Evolutionary conservation across 37 sponge, comb jelly and placozoan genomes (phyloP), one percentile per base, ranked within the genome.

Genomic region (Cliona cf. orientalis): DNA sequence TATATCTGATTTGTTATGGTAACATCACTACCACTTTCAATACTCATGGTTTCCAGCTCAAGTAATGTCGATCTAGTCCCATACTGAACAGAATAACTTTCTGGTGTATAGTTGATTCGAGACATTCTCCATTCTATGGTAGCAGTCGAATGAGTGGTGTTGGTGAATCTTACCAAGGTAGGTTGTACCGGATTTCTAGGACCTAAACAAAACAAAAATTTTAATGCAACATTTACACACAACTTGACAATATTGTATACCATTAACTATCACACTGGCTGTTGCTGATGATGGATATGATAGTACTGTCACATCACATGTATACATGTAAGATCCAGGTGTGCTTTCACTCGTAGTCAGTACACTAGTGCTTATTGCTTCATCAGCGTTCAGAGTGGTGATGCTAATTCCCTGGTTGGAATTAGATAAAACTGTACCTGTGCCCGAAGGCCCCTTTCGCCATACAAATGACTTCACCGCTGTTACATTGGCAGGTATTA

Each of bases 101-200:
- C 78, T 41, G 65, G 62, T 25, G 61, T 71, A 40, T 70, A 68
- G 11, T 44, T 58, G 38, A 69, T 69, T 23, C 5, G 2, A 23
- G 71, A 59, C 1, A 81, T 63, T 36, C 44, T 81, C 71, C 70
- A 81, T 22, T 58, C 77, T 36, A 76, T 60, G 26, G 62, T 67
- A 7, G 31, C 69, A 37, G 69, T 14, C 55, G n/a, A n/a, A n/a
- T n/a, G n/a, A n/a, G n/a, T n/a, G n/a, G n/a, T n/a, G n/a, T n/a
- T n/a, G n/a, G n/a, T n/a, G n/a, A n/a, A n/a, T n/a, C n/a, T n/a
- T n/a, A n/a, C n/a, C n/a, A n/a, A n/a, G n/a, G n/a, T n/a, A 19
- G 55, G 55, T 17, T 49, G 55, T 17, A 49, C 55, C 23, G 62
- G 62, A 12, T 12, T 61, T 61, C 62, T 61, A 17, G 62, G 62